Evolutionary conservation across 2,797 vertebrate species (phyloP), one percentile per base, ranked within the genome.

Genomic region (Kryptopterus vitreolus): DNA sequence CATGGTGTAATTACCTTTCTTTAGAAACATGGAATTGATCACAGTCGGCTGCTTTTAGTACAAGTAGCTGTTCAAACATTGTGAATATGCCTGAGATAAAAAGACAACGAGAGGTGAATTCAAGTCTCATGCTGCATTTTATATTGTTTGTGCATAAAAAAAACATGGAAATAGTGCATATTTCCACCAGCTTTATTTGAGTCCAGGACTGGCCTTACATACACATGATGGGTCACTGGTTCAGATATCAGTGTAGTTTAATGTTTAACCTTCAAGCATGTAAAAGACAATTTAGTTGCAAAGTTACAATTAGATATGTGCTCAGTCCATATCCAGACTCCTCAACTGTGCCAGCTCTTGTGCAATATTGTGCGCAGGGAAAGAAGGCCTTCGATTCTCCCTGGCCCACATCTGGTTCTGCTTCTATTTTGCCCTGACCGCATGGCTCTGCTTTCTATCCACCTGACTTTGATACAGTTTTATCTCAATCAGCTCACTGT

Each of bases 371-470:
- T 78, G 59, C 53, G 89, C 87, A 89, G 89, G 88, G 90, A 90
- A 89, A 87, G 88, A 89, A 89, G 88, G 77, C 86, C 89, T 90
- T 93, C 89, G 88, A 90, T 92, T 91, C 89, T 89, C 86, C 88
- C 88, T 87, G 90, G 87, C 84, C 87, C 88, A 93, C 92, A 93
- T 92, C 91, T 93, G 91, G 90, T 85, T 88, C 86, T 90, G 85
- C 87, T 93, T 90, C 90, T 84, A 83, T 84, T 89, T 78, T 72
- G 82, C 83, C 85, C 86, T 85, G 86, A 86, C 83, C 85, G 77
- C 81, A 78, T 59, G 79, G 83, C 48, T 73, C 87, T 86, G 83
- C 82, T 88, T 88, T 85, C 79, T 66, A 82, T 87, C 85, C 83
- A 86, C 81, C 87, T 83, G 85, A 82, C 77, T 87, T 88, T 87